A percentile compares a stretch with the other conserved stretches of the same genome.
Conservation (phyloP, 2,888 invertebrate genomes). For the Reticulitermes lucifugus region DNA sequence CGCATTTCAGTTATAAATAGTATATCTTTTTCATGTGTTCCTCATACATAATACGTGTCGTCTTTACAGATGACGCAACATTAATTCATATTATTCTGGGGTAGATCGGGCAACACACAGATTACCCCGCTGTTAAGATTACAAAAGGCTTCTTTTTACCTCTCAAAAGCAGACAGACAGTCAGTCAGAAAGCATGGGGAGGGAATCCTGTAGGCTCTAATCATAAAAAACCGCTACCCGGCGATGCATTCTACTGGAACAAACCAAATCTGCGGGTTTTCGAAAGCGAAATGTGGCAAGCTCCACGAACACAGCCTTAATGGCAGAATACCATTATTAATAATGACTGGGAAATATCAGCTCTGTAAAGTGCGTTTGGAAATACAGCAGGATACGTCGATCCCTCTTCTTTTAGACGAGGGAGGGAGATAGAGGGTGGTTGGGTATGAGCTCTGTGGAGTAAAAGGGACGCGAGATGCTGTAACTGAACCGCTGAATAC, state of each 20-base stretch:
- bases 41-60: neutral
- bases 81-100: slow-evolving; percentile 13
- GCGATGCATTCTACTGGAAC: slow-evolving; percentile 49
- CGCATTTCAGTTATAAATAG: slow-evolving; percentile 7
- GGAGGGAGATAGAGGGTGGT: neutral
- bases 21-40: neutral
- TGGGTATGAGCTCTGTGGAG: slow-evolving; percentile 19
- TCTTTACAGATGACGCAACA: slow-evolving; percentile 5
- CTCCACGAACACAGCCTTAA: slow-evolving; percentile 53
- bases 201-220: slow-evolving; percentile 36
- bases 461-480: slow-evolving; percentile 33
- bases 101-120: neutral
- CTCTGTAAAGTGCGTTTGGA: slow-evolving; percentile 46
- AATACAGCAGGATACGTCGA: slow-evolving; percentile 40
- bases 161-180: slow-evolving; percentile 36
- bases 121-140: slow-evolving; percentile 17
- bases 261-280: slow-evolving; percentile 48
- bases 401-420: slow-evolving; percentile 34
- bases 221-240: slow-evolving; percentile 38
- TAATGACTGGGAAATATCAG: slow-evolving; percentile 57
- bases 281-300: slow-evolving; percentile 51
- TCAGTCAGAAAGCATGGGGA: slow-evolving; percentile 28
- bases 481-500: slow-evolving; percentile 27
- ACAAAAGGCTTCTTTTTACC: slow-evolving; percentile 25
- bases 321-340: slow-evolving; percentile 58